Percentiles rank a stretch among this genome's conserved stretches.
These are phyloP conservation scores for Heliothis subflexa DNA, from an alignment of 1,140 invertebrate species.

Conservation along the genomic window DNA sequence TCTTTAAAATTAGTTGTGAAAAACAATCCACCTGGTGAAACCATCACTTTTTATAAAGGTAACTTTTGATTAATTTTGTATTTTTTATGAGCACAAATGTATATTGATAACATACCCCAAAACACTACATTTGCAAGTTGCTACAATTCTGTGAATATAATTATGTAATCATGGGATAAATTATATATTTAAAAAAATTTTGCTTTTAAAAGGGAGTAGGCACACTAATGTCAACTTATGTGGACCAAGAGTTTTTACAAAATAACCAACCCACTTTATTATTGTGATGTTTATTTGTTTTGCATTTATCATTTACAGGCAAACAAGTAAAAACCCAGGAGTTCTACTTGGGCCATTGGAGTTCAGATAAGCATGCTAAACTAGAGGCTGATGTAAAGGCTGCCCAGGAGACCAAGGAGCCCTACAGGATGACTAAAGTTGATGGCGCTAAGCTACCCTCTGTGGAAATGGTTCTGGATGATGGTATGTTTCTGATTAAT, in stretches of 20 bases:
- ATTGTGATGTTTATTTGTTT: neutral
- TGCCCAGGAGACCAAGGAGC: constrained; percentile 82
- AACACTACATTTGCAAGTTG: too few species aligned
- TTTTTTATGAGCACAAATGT: too few species aligned
- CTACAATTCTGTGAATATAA: too few species aligned
- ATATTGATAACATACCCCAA: too few species aligned
- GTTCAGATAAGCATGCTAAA: constrained; percentile 87
- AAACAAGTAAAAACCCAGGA: constrained; percentile 93
- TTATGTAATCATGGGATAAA: too few species aligned
- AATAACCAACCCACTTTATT: neutral
- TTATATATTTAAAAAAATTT: too few species aligned
- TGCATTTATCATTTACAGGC: constrained; percentile 63
- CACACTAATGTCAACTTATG: too few species aligned
- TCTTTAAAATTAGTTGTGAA: constrained; percentile 22
- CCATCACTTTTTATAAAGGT: constrained; percentile 15
- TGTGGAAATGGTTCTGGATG: constrained; percentile 92
- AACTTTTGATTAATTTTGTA: neutral
- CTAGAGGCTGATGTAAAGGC: constrained; percentile 84
- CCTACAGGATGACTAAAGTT: constrained; percentile 90
- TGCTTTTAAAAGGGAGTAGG: too few species aligned
- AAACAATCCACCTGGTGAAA: neutral
- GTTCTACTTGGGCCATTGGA: constrained; percentile 93
- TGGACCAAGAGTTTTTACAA: neutral
- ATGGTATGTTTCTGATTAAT: constrained; percentile 87
- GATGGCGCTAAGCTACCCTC: constrained; percentile 95